Base-by-base conservation (phyloP, 2,113 vertebrate genomes). In the Misgurnus mizolepis region DNA sequence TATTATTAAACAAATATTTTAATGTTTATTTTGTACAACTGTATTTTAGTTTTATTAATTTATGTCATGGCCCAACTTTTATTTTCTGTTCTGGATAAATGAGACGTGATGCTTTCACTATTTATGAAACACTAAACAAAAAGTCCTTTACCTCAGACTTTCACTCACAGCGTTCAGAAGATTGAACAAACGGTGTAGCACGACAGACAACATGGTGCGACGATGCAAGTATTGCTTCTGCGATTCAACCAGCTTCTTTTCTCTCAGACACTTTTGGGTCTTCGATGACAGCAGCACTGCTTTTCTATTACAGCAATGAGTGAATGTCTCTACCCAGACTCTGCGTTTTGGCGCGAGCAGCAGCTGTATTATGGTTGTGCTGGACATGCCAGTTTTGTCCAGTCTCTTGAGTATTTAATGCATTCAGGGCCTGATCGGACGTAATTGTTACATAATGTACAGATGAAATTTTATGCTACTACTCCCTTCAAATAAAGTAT, bases 391-490 rank as follows among this genome's bases (percentile, higher is more conserved):
- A 87, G 91, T 93, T 76, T 66, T 75, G 70, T 94, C 72, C 82
- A 78, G 78, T 93, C 89, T 89, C 91, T 92, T 92, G 87, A 94
- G 92, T 92, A 92, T 92, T 89, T 92, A 93, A 88, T 67, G 74
- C 80, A 84, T 87, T 86, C 86, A 88, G 87, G 89, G 91, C 92
- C 92, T 90, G 92, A 87, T 92, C 90, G 92, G 91, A 91, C 94
- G 92, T 95, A 93, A 94, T 95, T 95, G 95, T 95, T 95, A 93
- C 95, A 95, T 96, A 96, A 93, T 96, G 95, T 96, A 96, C 91
- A 96, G 94, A 95, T 92, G 70, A 92, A 91, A 94, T 91, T 95
- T 94, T 96, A 96, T 96, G 94, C 94, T 94, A 94, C 92, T 88
- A 80, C 75, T 81, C 91, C 91, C 89, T 78, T 94, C 93, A 86